These are phyloP conservation scores for Hypomesus transpacificus DNA, from an alignment of 2,113 vertebrate species.

Conservation along the genomic window DNA sequence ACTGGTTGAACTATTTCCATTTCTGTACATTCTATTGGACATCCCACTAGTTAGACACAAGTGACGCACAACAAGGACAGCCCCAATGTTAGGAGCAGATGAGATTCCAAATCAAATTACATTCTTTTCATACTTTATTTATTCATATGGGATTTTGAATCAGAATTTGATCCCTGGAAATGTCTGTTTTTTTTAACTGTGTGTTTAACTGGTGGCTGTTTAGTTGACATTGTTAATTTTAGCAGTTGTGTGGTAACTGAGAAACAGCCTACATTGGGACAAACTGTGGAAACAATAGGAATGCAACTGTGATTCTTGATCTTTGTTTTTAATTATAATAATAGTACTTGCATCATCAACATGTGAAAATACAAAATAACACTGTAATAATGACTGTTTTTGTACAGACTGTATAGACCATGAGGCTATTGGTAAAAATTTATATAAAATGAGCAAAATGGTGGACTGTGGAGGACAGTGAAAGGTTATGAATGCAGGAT, in stretches of 20 bases:
- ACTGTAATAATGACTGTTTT: slow-evolving; percentile 58
- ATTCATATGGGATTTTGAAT: no score
- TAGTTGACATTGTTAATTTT: neutral
- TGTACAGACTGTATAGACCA: slow-evolving; percentile 40
- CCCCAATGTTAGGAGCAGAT: slow-evolving; percentile 4
- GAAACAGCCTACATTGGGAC: neutral
- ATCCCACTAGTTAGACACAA: slow-evolving; percentile 5
- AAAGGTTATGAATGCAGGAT: neutral
- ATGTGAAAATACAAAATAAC: slow-evolving; percentile 56
- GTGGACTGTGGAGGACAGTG: slow-evolving; percentile 43
- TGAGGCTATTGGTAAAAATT: slow-evolving; percentile 53
- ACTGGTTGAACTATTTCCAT: slow-evolving; percentile 15
- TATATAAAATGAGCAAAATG: slow-evolving; percentile 36
- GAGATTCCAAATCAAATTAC: neutral
- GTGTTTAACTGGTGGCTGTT: no score
- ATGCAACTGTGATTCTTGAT: slow-evolving; percentile 49
- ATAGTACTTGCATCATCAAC: slow-evolving; percentile 60
- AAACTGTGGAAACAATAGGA: slow-evolving; percentile 6
- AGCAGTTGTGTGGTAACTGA: neutral
- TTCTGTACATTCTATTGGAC: slow-evolving; percentile 44
- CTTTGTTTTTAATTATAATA: slow-evolving; percentile 60
- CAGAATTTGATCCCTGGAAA: no score
- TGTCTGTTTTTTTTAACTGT: no score
- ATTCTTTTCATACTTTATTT: neutral
- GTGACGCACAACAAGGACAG: slow-evolving; percentile 52